Percentiles rank a stretch among this genome's conserved stretches.
Evolutionary conservation across 2,888 invertebrate genomes (phyloP).

Genomic region (Agrotis exclamationis): DNA sequence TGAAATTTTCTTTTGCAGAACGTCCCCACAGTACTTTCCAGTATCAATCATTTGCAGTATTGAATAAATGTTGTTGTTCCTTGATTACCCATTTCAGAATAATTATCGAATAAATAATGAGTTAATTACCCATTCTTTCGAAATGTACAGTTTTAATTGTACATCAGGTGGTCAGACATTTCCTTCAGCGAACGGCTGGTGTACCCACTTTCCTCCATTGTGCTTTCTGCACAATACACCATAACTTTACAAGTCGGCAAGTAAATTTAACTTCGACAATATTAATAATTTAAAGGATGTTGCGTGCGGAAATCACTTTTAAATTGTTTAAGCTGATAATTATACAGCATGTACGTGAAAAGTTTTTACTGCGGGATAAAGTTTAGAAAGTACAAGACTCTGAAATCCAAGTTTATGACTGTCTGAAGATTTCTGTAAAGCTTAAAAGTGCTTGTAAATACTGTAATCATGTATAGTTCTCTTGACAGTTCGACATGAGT

Average conservation of each 20-base stretch:
- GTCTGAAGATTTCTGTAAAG: not conserved
- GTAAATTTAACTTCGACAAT: slow-evolving; percentile 70
- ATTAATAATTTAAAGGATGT: slow-evolving; percentile 55
- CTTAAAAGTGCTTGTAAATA: not conserved
- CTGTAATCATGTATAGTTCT: not conserved
- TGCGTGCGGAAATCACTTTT: slow-evolving; percentile 42
- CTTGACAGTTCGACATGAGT: too few species aligned
- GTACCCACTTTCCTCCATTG: slow-evolving; percentile 44
- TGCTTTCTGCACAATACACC: slow-evolving; percentile 74
- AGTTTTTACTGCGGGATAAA: not conserved
- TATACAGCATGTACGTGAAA: not conserved
- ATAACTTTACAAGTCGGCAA: slow-evolving; percentile 72
- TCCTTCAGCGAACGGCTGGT: slow-evolving; percentile 6
- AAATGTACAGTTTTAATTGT: slow-evolving; percentile 21
- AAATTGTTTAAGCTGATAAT: slow-evolving; percentile 23
- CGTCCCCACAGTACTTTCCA: not conserved
- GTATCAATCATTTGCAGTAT: too few species aligned
- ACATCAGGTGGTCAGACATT: slow-evolving; percentile 12
- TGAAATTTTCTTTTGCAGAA: not conserved
- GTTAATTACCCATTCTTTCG: not conserved
- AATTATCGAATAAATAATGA: slow-evolving; percentile 6
- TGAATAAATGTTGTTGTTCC: too few species aligned
- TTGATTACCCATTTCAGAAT: too few species aligned
- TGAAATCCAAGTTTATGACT: not conserved
- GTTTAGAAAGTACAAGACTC: not conserved